Conservation (phyloP, 2,113 vertebrate species). For the Deroptyus accipitrinus region DNA sequence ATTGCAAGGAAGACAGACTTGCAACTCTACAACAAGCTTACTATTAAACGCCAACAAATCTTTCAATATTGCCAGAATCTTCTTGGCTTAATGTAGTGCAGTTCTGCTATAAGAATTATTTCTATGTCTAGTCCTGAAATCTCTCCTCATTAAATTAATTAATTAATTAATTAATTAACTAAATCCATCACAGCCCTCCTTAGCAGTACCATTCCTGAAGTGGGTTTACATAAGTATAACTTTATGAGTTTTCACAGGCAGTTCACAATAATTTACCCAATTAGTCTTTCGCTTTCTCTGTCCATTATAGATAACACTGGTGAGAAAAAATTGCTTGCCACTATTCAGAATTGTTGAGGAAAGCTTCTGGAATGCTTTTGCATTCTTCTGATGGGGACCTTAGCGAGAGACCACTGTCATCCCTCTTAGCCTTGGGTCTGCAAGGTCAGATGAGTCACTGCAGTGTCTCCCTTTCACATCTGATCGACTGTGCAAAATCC, state of each 20-base stretch:
- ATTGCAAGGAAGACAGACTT: background rate
- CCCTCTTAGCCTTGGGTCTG: background rate
- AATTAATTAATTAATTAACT: background rate
- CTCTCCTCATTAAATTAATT: background rate
- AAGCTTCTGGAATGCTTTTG: slow-evolving; percentile 24
- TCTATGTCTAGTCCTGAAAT: background rate
- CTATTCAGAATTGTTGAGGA: background rate
- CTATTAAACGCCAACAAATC: background rate
- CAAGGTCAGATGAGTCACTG: slow-evolving; percentile 28
- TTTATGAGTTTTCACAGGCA: background rate
- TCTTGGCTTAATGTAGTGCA: background rate
- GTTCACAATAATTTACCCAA: background rate
- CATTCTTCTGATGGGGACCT: background rate
- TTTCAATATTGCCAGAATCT: background rate
- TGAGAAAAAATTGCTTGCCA: slow-evolving; percentile 1
- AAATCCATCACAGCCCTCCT: background rate
- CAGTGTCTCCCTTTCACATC: background rate
- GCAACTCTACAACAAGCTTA: background rate
- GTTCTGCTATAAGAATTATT: background rate
- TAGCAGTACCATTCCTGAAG: background rate
- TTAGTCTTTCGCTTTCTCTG: background rate
- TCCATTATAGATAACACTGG: background rate
- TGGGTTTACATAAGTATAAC: background rate
- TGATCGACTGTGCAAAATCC: slow-evolving; percentile 30
- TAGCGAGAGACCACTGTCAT: background rate